These are phyloP conservation scores for Aix galericulata DNA, from an alignment of 2,113 vertebrate genomes.

Conservation along the genomic window DNA sequence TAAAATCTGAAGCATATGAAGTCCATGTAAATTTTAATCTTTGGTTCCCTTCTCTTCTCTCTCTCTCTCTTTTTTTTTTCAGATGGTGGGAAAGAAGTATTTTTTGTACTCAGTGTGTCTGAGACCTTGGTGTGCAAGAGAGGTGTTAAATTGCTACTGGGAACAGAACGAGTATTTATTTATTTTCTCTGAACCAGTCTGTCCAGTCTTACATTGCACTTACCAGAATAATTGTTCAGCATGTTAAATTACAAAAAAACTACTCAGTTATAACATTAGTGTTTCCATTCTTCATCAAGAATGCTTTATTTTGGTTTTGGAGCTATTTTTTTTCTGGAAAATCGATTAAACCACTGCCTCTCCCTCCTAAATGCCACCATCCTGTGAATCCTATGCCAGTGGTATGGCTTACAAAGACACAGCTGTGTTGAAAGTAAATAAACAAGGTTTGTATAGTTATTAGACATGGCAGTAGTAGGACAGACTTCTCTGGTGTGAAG, in stretches of 20 bases:
- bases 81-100: background rate
- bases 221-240: background rate
- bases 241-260: background rate
- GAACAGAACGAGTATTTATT: constrained; percentile 17
- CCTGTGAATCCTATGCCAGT: background rate
- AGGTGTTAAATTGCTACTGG: constrained; percentile 4
- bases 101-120: background rate
- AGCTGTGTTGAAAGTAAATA: constrained; percentile 60
- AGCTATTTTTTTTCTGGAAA: constrained; percentile 14
- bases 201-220: background rate
- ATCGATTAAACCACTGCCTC: constrained; percentile 29
- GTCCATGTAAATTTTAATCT: background rate
- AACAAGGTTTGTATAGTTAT: constrained; percentile 30
- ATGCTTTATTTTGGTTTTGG: constrained; percentile 20
- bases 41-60: background rate
- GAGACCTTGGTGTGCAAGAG: background rate
- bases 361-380: constrained; percentile 27
- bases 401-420: constrained; percentile 12
- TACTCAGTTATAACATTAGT: background rate
- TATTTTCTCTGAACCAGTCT: constrained; percentile 7
- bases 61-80: background rate
- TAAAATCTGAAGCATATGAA: background rate
- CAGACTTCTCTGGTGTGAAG: constrained; percentile 18
- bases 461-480: constrained; percentile 17
- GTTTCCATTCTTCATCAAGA: constrained; percentile 5